Evolutionary conservation across 2,888 invertebrate species (phyloP), one percentile per base, ranked within the genome.

Genomic region (Drosophila atroscutellata): DNA sequence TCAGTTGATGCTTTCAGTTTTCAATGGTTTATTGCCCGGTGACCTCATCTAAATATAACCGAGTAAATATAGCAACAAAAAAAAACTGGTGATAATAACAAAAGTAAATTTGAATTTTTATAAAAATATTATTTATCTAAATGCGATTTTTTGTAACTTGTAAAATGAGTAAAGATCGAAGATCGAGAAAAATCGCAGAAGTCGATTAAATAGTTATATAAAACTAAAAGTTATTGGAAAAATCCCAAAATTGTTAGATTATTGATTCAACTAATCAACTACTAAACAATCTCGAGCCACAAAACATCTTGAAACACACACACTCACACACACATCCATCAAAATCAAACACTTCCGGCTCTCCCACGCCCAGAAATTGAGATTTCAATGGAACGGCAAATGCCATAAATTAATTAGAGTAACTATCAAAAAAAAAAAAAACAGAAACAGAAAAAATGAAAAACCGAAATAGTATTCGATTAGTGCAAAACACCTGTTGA

Each of bases 401-500:
- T 63, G 67, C 75, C 64, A 80, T 80, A 84, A 89, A 86, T 85
- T 89, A 84, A 89, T 86, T 84, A 77, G 85, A 77, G 71, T 64
- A 80, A 79, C 87, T 87, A 87, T 89, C 75, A 75, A 73, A 5
- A 26, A 3, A 37, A 37, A 26, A 3, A 37, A 37, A 34, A 37
- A 39, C 15, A 24, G 18, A 34, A 34, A 34, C 26, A 39, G 24
- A 42, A 15, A 9, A 49, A 36, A 20, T n/a, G 8, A 15, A 15
- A 36, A 18, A 24, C 24, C 26, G 15, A 55, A 47, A 70, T 78
- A 64, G 58, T 70, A 72, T 75, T 81, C 80, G 90, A 86, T 89
- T 89, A 85, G 86, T 89, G 86, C 86, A 86, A 86, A 89, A 86
- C 88, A 86, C 86, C 86, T 86, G 86, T 85, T 82, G 87, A 82